These are phyloP conservation scores for Tragopan temminckii DNA, from an alignment of 2,797 vertebrate species.

Conservation along the genomic window DNA sequence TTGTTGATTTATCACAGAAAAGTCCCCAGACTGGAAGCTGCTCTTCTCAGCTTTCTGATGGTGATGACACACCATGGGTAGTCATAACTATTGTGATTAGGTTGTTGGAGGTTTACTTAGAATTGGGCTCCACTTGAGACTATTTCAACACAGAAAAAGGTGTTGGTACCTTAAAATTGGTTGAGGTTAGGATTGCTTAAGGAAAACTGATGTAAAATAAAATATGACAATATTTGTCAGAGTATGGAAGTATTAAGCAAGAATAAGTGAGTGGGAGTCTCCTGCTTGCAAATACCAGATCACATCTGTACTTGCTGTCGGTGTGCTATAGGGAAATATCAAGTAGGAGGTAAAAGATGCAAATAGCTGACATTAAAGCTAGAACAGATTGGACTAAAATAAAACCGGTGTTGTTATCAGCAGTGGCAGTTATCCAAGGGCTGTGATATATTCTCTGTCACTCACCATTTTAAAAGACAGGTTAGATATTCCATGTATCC, in stretches of 20 bases:
- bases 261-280: neutral
- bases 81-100: accelerated
- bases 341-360: neutral
- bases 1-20: neutral
- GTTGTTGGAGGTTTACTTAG: neutral
- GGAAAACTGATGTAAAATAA: neutral
- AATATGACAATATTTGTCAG: neutral
- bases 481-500: neutral
- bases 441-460: neutral
- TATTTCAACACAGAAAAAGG: neutral
- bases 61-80: neutral
- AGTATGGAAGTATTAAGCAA: neutral
- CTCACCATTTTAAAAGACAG: neutral
- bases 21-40: neutral
- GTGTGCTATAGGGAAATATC: neutral
- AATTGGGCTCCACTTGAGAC: neutral
- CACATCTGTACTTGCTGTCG: neutral
- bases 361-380: neutral
- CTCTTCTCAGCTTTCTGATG: neutral
- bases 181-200: neutral
- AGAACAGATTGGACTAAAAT: neutral
- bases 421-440: neutral
- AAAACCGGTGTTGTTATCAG: neutral
- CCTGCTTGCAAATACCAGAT: neutral
- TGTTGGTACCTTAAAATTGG: neutral